Evolutionary conservation across 2,113 vertebrate genomes (phyloP).

Genomic region (Synodontis membranacea): DNA sequence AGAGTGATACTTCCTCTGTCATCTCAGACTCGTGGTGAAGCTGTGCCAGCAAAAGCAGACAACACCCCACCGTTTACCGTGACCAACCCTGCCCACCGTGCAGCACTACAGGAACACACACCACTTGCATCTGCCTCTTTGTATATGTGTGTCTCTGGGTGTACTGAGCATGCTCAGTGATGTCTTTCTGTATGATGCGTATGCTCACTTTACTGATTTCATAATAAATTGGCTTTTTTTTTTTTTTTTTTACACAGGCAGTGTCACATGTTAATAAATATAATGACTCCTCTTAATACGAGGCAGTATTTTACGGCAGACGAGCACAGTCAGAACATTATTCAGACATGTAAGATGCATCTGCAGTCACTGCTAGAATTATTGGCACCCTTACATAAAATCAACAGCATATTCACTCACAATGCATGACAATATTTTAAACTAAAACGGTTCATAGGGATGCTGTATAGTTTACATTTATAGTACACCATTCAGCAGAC

Average conservation of each 20-base stretch:
- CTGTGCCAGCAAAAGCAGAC: constrained; percentile 63
- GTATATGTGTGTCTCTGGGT: constrained; percentile 23
- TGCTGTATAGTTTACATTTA: not conserved
- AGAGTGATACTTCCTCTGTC: constrained; percentile 72
- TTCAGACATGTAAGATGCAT: not conserved
- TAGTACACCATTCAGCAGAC: too few species aligned
- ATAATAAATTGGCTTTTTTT: not conserved
- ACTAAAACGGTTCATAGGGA: not conserved
- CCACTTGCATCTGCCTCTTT: constrained; percentile 37
- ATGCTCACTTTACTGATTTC: not conserved
- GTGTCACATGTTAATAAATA: not conserved
- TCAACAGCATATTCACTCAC: not conserved
- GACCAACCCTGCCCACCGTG: constrained; percentile 55
- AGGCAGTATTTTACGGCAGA: not conserved
- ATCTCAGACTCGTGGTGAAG: constrained; percentile 66
- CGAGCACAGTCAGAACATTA: not conserved
- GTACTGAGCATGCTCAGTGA: constrained; percentile 15
- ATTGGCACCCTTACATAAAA: not conserved
- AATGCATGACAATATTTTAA: not conserved
- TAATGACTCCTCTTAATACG: not conserved
- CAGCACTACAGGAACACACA: constrained; percentile 45
- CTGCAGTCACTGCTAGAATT: not conserved
- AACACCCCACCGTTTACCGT: constrained; percentile 62
- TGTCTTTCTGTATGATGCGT: not conserved
- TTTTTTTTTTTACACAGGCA: not conserved